Evolutionary conservation across 2,113 vertebrate genomes (phyloP).

Genomic region (Plestiodon gilberti): DNA sequence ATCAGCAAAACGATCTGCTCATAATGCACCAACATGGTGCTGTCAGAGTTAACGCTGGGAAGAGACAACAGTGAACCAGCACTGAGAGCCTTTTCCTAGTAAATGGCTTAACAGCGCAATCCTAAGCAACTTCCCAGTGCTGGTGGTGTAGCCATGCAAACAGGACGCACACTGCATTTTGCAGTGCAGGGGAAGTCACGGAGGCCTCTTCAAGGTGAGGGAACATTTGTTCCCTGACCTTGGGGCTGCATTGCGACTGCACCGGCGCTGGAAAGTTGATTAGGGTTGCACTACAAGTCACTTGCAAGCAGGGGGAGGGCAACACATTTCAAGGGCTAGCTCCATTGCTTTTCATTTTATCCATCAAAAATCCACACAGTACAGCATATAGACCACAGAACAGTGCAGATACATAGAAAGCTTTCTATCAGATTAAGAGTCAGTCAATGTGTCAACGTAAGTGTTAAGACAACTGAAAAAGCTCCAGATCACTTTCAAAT

Average conservation of each 20-base stretch:
- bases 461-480: neutral
- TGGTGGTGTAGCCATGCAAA: too few relatives aligned
- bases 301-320: neutral
- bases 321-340: neutral
- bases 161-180: too few relatives aligned
- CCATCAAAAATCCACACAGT: neutral
- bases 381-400: rapidly evolving
- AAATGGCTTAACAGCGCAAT: too few relatives aligned
- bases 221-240: too few relatives aligned
- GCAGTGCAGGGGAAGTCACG: too few relatives aligned
- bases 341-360: neutral
- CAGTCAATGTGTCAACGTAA: neutral
- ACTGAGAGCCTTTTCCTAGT: neutral
- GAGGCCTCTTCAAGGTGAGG: too few relatives aligned
- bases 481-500: neutral
- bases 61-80: neutral
- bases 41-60: neutral
- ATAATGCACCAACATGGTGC: neutral
- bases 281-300: too few relatives aligned
- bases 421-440: neutral
- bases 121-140: too few relatives aligned
- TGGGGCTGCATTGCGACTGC: too few relatives aligned
- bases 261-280: too few relatives aligned
- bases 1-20: neutral
- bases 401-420: neutral